These are phyloP conservation scores for Drosophila rhopaloa DNA, from an alignment of 1,140 invertebrate genomes.

Conservation along the genomic window DNA sequence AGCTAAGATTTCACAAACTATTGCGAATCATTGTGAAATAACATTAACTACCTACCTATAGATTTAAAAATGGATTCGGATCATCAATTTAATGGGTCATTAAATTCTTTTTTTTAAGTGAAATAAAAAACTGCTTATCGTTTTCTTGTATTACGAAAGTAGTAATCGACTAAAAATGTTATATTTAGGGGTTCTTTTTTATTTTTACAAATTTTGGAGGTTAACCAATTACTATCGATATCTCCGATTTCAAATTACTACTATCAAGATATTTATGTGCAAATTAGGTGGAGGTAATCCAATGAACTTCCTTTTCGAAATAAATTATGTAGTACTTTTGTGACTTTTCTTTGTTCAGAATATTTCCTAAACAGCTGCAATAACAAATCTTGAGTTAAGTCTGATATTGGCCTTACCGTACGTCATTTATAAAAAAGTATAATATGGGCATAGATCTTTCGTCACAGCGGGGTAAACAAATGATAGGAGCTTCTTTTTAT, in stretches of 20 bases:
- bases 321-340: background rate
- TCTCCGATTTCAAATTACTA: too few relatives aligned
- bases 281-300: too few relatives aligned
- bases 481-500: constrained; percentile 10
- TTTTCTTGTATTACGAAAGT: too few relatives aligned
- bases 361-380: constrained; percentile 1
- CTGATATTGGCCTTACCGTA: background rate
- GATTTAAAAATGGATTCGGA: background rate
- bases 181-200: too few relatives aligned
- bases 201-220: too few relatives aligned
- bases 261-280: too few relatives aligned
- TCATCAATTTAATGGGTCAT: background rate
- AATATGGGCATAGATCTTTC: constrained; percentile 22
- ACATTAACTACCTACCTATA: background rate
- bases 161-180: too few relatives aligned
- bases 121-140: too few relatives aligned
- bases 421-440: constrained; percentile 15
- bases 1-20: background rate
- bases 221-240: too few relatives aligned
- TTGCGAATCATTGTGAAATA: constrained; percentile 3
- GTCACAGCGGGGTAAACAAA: constrained; percentile 28
- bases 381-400: constrained; percentile 8
- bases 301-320: too few relatives aligned
- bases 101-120: background rate
- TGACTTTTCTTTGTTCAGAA: background rate